phyloP scores from a whole-genome alignment of 1,140 invertebrate species.

The Tenebrio molitor region DNA sequence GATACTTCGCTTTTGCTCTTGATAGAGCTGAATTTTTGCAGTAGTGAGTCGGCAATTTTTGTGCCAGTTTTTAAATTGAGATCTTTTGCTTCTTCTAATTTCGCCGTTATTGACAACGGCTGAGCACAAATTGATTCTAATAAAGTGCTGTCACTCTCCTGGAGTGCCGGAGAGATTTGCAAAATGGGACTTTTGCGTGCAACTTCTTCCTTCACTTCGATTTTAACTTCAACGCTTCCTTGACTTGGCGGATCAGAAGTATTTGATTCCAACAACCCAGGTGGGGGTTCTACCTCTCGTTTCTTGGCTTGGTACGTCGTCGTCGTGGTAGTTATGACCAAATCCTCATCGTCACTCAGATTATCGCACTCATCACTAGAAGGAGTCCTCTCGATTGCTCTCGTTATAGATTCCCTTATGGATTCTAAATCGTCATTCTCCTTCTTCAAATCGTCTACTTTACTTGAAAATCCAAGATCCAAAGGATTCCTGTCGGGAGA shows the following conservation, averaged over 20 bases:
- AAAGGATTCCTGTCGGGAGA: constrained; percentile 65
- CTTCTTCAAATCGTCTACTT: constrained; percentile 66
- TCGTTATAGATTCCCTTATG: constrained; percentile 45
- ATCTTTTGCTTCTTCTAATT: constrained; percentile 66
- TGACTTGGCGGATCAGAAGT: constrained; percentile 28
- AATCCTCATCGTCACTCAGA: constrained; percentile 64
- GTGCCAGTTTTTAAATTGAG: constrained; percentile 62
- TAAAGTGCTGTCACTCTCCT: constrained; percentile 64
- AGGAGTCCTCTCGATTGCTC: constrained; percentile 64
- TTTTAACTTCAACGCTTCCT: constrained; percentile 45
- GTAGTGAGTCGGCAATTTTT: constrained; percentile 63
- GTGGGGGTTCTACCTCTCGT: constrained; percentile 44
- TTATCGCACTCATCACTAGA: constrained; percentile 64
- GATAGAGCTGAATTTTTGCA: constrained; percentile 64
- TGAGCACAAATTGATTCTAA: constrained; percentile 62
- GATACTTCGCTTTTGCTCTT: constrained; percentile 61
- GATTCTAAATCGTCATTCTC: constrained; percentile 63
- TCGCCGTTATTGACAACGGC: constrained; percentile 62
- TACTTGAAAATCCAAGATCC: constrained; percentile 60
- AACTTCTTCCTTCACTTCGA: constrained; percentile 34
- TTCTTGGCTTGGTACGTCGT: constrained; percentile 52
- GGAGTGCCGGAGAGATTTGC: constrained; percentile 64
- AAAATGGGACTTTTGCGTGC: constrained; percentile 17
- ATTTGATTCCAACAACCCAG: constrained; percentile 35
- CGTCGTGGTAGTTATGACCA: constrained; percentile 58